Evolutionary conservation across 2,113 vertebrate species (phyloP).

Genomic region (Zeus faber): DNA sequence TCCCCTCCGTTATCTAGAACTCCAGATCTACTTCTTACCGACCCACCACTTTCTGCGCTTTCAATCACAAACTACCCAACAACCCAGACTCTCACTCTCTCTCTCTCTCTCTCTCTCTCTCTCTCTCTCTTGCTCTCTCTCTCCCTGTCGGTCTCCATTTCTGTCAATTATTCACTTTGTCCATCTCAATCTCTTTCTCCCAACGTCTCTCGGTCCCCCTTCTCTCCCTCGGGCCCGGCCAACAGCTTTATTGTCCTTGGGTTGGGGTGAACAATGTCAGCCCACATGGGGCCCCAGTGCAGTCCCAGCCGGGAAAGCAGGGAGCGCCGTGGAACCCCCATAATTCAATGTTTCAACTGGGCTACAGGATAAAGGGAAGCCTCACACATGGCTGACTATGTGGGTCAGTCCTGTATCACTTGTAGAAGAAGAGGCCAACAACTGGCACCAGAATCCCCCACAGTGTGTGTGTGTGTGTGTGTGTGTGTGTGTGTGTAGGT

Average conservation of each 20-base stretch:
- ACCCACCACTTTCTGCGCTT: conserved; percentile 40
- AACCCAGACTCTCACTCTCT: background rate
- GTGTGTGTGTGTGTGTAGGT: conserved; percentile 1
- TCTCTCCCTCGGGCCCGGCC: conserved; percentile 36
- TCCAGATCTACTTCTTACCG: no score
- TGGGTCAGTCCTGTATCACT: conserved; percentile 74
- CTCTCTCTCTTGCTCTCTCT: conserved; percentile 32
- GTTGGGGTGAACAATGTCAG: conserved; percentile 63
- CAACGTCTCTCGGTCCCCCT: conserved; percentile 14
- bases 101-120: conserved; percentile 24
- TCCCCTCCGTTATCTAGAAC: no score
- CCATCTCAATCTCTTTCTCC: conserved; percentile 36
- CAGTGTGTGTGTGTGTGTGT: conserved; percentile 20
- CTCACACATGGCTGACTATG: conserved; percentile 76
- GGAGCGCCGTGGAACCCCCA: conserved; percentile 65
- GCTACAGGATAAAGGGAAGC: conserved; percentile 66
- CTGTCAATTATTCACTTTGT: conserved; percentile 40
- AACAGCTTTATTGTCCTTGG: conserved; percentile 66
- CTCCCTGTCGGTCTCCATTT: conserved; percentile 22
- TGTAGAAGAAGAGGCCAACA: conserved; percentile 68
- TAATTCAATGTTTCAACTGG: conserved; percentile 72
- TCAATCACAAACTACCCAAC: conserved; percentile 8
- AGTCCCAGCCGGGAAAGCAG: conserved; percentile 60
- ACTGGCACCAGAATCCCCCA: conserved; percentile 67
- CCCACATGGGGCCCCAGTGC: conserved; percentile 63